Conservation (phyloP, 2,888 invertebrate species). For the Brenthis daphne region DNA sequence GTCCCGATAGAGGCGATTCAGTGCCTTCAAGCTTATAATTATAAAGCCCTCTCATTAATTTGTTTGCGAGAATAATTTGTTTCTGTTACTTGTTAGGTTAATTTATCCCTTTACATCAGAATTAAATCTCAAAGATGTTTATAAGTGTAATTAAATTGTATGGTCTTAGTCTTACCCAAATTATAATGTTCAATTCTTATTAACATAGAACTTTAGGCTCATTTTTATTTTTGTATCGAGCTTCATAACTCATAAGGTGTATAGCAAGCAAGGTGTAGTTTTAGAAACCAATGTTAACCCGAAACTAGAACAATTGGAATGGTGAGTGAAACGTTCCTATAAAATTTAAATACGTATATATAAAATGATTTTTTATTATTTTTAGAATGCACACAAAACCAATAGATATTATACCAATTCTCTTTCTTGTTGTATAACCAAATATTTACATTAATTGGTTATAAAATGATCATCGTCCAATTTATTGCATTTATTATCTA, state of each 20-base stretch:
- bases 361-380: too few species aligned
- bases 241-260: too few species aligned
- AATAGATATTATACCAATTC: neutral
- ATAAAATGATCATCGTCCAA: neutral
- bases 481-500: slow-evolving; percentile 14
- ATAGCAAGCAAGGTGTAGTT: too few species aligned
- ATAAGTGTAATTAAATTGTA: slow-evolving; percentile 9
- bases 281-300: too few species aligned
- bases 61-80: slow-evolving; percentile 25
- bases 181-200: neutral
- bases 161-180: neutral
- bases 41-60: slow-evolving; percentile 28
- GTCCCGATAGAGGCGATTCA: slow-evolving; percentile 20
- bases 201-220: neutral
- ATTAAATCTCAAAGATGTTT: slow-evolving; percentile 7
- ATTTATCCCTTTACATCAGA: slow-evolving; percentile 7
- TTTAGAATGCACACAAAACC: neutral
- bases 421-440: slow-evolving; percentile 1
- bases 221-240: too few species aligned
- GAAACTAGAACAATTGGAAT: too few species aligned
- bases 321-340: too few species aligned
- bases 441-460: slow-evolving; percentile 4
- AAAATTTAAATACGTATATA: too few species aligned
- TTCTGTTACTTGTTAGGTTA: slow-evolving; percentile 24
- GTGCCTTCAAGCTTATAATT: slow-evolving; percentile 29